Percentiles rank a stretch among this genome's conserved stretches.
Evolutionary conservation across 2,113 vertebrate genomes (phyloP).

Genomic region (Theristicus caerulescens): DNA sequence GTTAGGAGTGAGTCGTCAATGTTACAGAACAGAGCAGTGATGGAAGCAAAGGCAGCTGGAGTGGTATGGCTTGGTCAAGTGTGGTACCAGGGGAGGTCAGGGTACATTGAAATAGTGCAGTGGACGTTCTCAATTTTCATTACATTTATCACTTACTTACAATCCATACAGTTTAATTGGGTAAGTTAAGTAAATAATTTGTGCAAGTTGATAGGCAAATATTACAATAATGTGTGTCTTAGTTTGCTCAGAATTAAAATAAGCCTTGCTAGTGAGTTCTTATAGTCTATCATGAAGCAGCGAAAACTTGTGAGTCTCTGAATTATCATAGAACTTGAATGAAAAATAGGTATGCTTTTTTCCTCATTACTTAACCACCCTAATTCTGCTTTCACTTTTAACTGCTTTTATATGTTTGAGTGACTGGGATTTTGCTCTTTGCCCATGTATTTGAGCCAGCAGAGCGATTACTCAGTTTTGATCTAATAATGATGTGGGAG

Average conservation of each 20-base stretch:
- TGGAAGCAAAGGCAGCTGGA: not conserved
- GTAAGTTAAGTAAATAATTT: conserved; percentile 5
- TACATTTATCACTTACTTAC: not conserved
- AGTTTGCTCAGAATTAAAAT: conserved; percentile 42
- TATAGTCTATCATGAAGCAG: not conserved
- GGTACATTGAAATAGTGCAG: not conserved
- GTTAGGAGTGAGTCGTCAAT: not conserved
- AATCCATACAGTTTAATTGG: not conserved
- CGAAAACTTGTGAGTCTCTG: not conserved
- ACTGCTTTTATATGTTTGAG: not conserved
- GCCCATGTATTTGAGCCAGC: not conserved
- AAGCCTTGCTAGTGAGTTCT: conserved; percentile 9
- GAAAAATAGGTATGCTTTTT: conserved; percentile 4
- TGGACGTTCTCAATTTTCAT: not conserved
- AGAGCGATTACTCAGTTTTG: not conserved
- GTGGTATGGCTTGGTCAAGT: not conserved
- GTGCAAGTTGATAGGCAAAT: not conserved
- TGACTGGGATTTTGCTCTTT: not conserved
- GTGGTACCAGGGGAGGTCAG: not conserved
- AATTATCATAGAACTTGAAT: not conserved
- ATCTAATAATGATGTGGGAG: not conserved
- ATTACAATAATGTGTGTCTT: not conserved
- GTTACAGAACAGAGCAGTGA: not conserved
- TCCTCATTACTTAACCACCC: not conserved
- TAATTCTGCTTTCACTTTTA: not conserved